These are phyloP conservation scores for Capra hircus DNA, from an alignment of 2,113 vertebrate species.

Conservation along the genomic window DNA sequence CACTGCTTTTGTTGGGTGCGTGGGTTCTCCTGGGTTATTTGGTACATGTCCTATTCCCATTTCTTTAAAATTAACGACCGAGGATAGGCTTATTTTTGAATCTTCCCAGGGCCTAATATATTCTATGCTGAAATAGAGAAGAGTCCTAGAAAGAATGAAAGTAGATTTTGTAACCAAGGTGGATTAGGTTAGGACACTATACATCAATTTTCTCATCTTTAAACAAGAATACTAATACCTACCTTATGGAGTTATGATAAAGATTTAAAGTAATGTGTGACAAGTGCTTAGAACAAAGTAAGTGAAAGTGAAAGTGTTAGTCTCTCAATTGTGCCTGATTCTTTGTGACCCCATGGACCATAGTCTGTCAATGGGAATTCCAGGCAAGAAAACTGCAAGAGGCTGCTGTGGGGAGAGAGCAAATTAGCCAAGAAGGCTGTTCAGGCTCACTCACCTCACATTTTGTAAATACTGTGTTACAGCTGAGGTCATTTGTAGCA, in stretches of 20 bases:
- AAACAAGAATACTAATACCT: background rate
- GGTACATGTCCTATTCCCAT: background rate
- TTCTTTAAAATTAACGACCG: background rate
- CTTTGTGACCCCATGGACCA: background rate
- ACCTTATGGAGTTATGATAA: background rate
- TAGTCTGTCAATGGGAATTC: background rate
- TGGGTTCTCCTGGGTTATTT: background rate
- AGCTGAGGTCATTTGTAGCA: background rate
- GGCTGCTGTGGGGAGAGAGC: background rate
- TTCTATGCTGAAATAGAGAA: background rate
- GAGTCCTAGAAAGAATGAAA: background rate
- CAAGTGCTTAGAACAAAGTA: background rate
- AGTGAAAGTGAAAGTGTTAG: background rate
- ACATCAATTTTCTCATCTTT: background rate
- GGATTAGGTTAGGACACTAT: background rate
- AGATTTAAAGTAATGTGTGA: background rate
- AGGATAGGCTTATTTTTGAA: background rate
- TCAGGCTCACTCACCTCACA: background rate
- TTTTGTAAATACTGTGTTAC: background rate
- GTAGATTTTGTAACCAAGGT: background rate
- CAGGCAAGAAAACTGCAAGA: background rate
- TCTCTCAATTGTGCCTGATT: background rate
- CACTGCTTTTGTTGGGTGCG: accelerated
- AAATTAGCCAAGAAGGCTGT: background rate
- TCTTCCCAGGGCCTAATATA: background rate